A percentile compares a stretch with the other conserved stretches of the same genome.
These are phyloP conservation scores for Xestoiulus laeticollis DNA, from an alignment of 2,888 invertebrate species.

Conservation along the genomic window DNA sequence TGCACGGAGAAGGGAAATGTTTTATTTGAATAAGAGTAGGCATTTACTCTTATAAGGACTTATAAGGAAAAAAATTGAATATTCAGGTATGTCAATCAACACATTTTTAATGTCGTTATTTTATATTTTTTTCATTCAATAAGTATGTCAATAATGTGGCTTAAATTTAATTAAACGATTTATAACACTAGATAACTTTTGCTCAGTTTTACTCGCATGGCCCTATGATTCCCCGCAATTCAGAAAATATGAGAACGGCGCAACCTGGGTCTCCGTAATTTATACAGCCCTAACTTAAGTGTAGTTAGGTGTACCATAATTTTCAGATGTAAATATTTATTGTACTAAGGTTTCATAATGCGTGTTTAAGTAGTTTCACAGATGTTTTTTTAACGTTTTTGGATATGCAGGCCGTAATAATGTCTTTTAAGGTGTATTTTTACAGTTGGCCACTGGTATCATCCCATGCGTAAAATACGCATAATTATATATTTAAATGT, in stretches of 20 bases:
- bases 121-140: too few species aligned
- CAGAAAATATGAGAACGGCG: neutral
- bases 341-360: slow-evolving; percentile 30
- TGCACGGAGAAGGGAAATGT: too few species aligned
- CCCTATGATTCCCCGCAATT: neutral
- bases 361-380: neutral
- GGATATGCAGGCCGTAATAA: slow-evolving; percentile 15
- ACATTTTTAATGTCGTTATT: too few species aligned
- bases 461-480: neutral
- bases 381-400: slow-evolving; percentile 38
- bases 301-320: slow-evolving; percentile 38
- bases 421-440: slow-evolving; percentile 39
- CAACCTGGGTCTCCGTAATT: neutral
- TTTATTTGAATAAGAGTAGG: too few species aligned
- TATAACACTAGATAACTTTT: neutral
- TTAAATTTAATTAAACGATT: too few species aligned
- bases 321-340: slow-evolving; percentile 43
- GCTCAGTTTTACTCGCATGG: neutral
- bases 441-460: slow-evolving; percentile 28
- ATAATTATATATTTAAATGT: neutral
- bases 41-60: too few species aligned
- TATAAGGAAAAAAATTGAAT: too few species aligned
- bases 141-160: too few species aligned
- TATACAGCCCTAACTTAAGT: neutral
- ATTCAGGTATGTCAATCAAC: too few species aligned